Evolutionary conservation across 1,140 invertebrate species (phyloP).

Genomic region (Pachypeltis micranthus): DNA sequence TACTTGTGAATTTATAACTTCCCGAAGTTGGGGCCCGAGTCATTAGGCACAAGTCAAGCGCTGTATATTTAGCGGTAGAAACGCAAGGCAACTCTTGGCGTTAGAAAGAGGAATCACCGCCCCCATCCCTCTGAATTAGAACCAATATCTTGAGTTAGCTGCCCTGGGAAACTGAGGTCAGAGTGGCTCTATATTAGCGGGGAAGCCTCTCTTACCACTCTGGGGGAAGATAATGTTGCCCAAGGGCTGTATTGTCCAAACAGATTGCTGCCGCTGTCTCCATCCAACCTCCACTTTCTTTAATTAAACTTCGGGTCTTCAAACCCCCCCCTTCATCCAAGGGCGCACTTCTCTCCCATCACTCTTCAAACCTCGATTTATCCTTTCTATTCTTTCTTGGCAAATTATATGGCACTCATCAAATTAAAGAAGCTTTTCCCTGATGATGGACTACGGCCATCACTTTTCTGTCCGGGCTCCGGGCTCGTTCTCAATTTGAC

Average conservation of each 20-base stretch:
- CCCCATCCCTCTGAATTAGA: slow-evolving; percentile 2
- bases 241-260: slow-evolving; percentile 9
- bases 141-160: slow-evolving; percentile 1
- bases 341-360: neutral
- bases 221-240: slow-evolving; percentile 7
- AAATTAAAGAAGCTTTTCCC: neutral
- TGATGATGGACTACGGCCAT: neutral
- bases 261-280: neutral
- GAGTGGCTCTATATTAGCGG: slow-evolving; percentile 6
- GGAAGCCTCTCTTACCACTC: too few species aligned
- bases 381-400: too few species aligned
- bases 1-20: too few species aligned
- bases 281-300: neutral
- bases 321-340: neutral
- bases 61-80: neutral
- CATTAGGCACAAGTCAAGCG: too few species aligned
- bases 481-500: too few species aligned
- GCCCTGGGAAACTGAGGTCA: neutral
- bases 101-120: too few species aligned
- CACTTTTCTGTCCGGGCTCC: too few species aligned
- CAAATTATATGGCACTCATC: slow-evolving; percentile 2
- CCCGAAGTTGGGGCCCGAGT: too few species aligned
- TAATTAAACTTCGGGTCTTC: slow-evolving; percentile 1
- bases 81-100: neutral
- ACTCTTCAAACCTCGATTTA: neutral